A percentile compares a stretch with the other conserved stretches of the same genome.
Evolutionary conservation across 92 coral and sea anemone species (phyloP).

Genomic region (Parazoanthus darwini): DNA sequence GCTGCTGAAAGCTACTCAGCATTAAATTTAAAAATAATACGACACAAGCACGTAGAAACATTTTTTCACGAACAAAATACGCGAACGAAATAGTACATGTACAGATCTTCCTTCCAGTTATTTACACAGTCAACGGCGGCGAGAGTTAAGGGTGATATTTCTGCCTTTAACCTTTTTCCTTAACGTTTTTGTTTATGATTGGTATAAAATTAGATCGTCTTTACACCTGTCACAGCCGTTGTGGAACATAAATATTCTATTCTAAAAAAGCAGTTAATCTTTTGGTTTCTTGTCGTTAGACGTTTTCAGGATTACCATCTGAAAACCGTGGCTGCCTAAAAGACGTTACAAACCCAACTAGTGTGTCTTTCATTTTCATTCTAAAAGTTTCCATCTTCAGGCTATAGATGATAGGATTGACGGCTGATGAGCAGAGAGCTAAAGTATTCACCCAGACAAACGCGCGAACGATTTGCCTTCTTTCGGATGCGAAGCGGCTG

Average conservation of each 20-base stretch:
- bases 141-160: too few relatives aligned
- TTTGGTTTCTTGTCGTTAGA: background rate
- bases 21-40: too few relatives aligned
- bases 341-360: background rate
- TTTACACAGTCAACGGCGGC: background rate
- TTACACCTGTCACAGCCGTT: background rate
- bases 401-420: conserved; percentile 86
- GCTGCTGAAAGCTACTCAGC: background rate
- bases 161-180: too few relatives aligned
- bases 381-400: conserved; percentile 71
- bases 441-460: conserved; percentile 88
- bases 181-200: too few relatives aligned
- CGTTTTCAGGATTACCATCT: background rate
- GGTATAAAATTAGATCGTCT: background rate
- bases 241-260: background rate
- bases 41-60: background rate
- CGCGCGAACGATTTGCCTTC: conserved; percentile 38
- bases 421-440: conserved; percentile 84
- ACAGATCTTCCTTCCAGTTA: too few relatives aligned
- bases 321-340: background rate
- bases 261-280: background rate
- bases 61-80: background rate
- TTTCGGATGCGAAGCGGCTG: conserved; percentile 42
- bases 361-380: conserved; percentile 47
- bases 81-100: background rate